Conservation (phyloP, 2,797 vertebrate genomes). For the Strix occidentalis region DNA sequence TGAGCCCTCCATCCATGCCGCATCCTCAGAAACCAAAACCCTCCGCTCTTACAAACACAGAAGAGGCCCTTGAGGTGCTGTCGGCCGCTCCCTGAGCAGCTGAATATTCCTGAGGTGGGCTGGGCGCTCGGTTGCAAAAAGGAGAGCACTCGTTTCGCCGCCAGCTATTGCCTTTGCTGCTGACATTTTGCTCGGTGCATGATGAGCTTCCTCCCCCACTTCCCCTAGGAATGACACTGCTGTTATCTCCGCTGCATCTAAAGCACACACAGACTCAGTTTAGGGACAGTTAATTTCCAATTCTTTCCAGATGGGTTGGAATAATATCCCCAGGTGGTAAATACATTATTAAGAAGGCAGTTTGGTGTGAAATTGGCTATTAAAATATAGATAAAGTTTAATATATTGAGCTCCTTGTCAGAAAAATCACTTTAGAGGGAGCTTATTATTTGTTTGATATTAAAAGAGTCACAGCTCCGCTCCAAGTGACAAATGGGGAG, state of each 20-base stretch:
- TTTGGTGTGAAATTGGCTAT: slow-evolving; percentile 88
- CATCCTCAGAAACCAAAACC: neutral
- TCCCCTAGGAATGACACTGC: slow-evolving; percentile 67
- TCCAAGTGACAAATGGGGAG: slow-evolving; percentile 80
- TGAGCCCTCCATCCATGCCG: neutral
- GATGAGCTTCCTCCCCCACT: slow-evolving; percentile 50
- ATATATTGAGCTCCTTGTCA: slow-evolving; percentile 87
- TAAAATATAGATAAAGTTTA: slow-evolving; percentile 89
- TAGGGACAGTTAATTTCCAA: slow-evolving; percentile 86
- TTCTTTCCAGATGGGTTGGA: slow-evolving; percentile 86
- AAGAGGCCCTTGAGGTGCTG: neutral
- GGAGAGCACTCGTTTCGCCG: neutral
- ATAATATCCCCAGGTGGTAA: slow-evolving; percentile 86
- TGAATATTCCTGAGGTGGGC: neutral
- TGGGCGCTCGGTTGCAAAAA: neutral
- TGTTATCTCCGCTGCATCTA: slow-evolving; percentile 74
- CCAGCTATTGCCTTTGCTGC: slow-evolving; percentile 38
- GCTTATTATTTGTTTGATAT: slow-evolving; percentile 87
- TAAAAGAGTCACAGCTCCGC: slow-evolving; percentile 83
- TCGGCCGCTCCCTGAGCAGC: neutral
- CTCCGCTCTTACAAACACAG: accelerated
- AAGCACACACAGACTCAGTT: slow-evolving; percentile 78
- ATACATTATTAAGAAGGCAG: slow-evolving; percentile 88
- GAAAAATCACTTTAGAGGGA: slow-evolving; percentile 85
- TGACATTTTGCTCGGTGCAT: slow-evolving; percentile 42